Conservation (phyloP, 2,113 vertebrate genomes). For the Rhinopithecus roxellana region DNA sequence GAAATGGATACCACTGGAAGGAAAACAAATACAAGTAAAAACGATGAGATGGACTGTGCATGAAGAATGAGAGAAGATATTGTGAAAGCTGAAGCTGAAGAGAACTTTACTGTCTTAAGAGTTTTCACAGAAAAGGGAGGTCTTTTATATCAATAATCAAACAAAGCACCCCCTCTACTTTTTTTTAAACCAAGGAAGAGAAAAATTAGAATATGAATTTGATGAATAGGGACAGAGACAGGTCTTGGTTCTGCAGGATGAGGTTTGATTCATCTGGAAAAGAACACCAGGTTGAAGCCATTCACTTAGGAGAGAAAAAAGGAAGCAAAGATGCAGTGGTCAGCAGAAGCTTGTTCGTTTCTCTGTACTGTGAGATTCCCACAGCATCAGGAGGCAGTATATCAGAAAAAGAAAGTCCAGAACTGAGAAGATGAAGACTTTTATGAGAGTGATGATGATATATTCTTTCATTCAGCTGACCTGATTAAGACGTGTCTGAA, state of each 20-base stretch:
- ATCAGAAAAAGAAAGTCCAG: constrained; percentile 92
- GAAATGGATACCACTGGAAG: constrained; percentile 73
- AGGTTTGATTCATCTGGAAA: constrained; percentile 90
- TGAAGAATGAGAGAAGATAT: constrained; percentile 91
- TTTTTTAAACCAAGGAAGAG: constrained; percentile 89
- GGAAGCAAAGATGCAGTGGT: constrained; percentile 90
- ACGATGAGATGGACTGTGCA: constrained; percentile 83
- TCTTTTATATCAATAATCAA: constrained; percentile 90
- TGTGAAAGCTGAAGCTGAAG: constrained; percentile 89
- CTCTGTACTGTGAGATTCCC: constrained; percentile 90
- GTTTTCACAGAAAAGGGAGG: constrained; percentile 92
- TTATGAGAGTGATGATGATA: constrained; percentile 93
- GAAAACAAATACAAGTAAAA: constrained; percentile 69
- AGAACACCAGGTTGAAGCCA: constrained; percentile 89
- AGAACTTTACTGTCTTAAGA: constrained; percentile 92
- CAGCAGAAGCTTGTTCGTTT: constrained; percentile 90
- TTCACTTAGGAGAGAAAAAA: constrained; percentile 91
- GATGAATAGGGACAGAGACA: constrained; percentile 90
- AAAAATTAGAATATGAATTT: constrained; percentile 93
- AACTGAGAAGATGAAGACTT: constrained; percentile 95
- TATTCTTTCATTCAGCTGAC: constrained; percentile 91
- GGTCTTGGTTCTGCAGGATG: constrained; percentile 91
- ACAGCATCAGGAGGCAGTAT: constrained; percentile 90
- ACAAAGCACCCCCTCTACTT: constrained; percentile 89
- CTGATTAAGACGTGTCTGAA: constrained; percentile 91